A percentile compares a stretch with the other conserved stretches of the same genome.
Conservation (phyloP, 2,113 vertebrate species). For the Callocephalon fimbriatum region DNA sequence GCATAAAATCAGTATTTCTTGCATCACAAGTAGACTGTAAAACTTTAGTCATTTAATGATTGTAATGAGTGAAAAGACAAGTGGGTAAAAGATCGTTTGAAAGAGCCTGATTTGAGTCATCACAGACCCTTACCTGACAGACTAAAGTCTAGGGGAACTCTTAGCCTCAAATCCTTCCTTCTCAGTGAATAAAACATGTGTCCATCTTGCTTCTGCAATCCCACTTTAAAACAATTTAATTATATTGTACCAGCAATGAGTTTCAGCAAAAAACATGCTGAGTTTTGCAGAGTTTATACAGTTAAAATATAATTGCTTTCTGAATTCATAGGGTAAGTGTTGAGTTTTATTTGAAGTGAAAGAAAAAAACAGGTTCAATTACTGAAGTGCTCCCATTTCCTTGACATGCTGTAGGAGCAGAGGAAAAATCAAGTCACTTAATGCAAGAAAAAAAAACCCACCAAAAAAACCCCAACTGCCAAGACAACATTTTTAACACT, state of each 20-base stretch:
- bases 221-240: not conserved
- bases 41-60: not conserved
- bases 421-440: conserved; percentile 44
- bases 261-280: not conserved
- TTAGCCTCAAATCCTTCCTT: not conserved
- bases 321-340: not conserved
- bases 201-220: not conserved
- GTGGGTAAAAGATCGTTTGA: not conserved
- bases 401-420: conserved; percentile 48
- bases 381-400: conserved; percentile 31
- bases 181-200: not conserved
- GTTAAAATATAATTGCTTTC: conserved; percentile 6
- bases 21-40: not conserved
- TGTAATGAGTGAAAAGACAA: not conserved
- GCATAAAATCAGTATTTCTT: not conserved
- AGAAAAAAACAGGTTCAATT: conserved; percentile 1
- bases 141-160: not conserved
- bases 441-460: not conserved
- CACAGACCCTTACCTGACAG: not conserved
- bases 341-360: not conserved
- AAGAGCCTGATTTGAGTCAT: not conserved
- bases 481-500: conserved; percentile 76
- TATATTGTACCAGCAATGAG: not conserved
- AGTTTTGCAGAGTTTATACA: not conserved
- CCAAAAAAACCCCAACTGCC: conserved; percentile 28